Percentiles rank a stretch among this genome's conserved stretches.
Evolutionary conservation across 2,888 invertebrate species (phyloP).

Genomic region (Parelbella ahira): DNA sequence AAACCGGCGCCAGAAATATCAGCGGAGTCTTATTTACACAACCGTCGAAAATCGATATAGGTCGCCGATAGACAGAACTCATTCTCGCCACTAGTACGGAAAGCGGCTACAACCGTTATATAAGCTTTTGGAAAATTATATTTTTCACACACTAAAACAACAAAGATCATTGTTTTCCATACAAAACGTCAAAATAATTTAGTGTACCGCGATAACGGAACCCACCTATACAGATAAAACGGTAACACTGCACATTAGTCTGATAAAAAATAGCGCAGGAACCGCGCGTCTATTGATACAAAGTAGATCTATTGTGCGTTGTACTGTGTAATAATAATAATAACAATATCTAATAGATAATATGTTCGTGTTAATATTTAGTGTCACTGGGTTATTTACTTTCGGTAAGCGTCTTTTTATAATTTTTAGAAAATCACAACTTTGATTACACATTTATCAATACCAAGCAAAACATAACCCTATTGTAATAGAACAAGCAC

Average conservation of each 20-base stretch:
- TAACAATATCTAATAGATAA: too few relatives aligned
- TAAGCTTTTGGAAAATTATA: constrained; percentile 35
- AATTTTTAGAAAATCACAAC: constrained; percentile 9
- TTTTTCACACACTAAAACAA: constrained; percentile 29
- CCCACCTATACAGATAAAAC: constrained; percentile 49
- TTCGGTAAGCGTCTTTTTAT: constrained; percentile 47
- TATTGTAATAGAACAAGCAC: too few relatives aligned
- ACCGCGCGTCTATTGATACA: constrained; percentile 37
- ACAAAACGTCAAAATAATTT: constrained; percentile 57
- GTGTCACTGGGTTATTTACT: constrained; percentile 45
- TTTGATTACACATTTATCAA: too few relatives aligned
- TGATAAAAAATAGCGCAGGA: constrained; percentile 49
- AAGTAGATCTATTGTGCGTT: too few relatives aligned
- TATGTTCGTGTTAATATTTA: constrained; percentile 47
- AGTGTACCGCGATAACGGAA: constrained; percentile 56
- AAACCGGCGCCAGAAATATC: constrained; percentile 36
- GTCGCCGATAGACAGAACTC: constrained; percentile 32
- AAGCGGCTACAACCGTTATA: constrained; percentile 26
- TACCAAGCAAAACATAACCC: too few relatives aligned
- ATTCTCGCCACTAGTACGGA: constrained; percentile 44
- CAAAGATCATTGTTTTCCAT: constrained; percentile 43
- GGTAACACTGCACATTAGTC: constrained; percentile 55
- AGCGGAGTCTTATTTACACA: constrained; percentile 9
- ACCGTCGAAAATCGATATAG: constrained; percentile 32
- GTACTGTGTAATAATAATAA: too few relatives aligned